A percentile compares a stretch with the other conserved stretches of the same genome.
These are phyloP conservation scores for Myotis davidii DNA, from an alignment of 2,113 vertebrate species.

Conservation along the genomic window DNA sequence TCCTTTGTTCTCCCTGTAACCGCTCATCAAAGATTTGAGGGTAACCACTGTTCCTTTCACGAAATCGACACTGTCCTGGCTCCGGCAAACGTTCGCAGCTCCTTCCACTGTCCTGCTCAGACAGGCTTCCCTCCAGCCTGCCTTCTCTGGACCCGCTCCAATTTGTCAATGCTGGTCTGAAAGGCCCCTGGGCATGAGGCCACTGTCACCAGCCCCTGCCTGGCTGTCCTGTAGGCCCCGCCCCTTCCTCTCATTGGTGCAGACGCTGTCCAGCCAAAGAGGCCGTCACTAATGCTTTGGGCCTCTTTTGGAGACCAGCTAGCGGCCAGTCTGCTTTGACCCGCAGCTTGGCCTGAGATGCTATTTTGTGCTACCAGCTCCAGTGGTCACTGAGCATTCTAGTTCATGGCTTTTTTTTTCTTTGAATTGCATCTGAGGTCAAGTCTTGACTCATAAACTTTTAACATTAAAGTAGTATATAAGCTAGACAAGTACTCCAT, in stretches of 20 bases:
- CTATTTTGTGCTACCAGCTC: not conserved
- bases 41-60: not conserved
- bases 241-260: not conserved
- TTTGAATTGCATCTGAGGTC: not conserved
- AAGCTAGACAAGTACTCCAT: not conserved
- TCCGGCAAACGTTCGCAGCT: not conserved
- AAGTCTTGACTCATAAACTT: constrained; percentile 10
- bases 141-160: not conserved
- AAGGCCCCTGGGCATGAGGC: not conserved
- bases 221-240: not conserved
- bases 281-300: not conserved
- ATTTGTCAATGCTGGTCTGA: not conserved
- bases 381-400: not conserved
- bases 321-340: not conserved
- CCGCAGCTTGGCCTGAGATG: not conserved
- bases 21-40: not conserved
- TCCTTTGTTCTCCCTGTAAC: not conserved
- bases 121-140: not conserved
- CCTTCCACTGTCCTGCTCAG: not conserved
- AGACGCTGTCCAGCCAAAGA: not conserved
- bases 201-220: not conserved
- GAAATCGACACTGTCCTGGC: not conserved
- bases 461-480: not conserved
- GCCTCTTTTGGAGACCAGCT: not conserved
- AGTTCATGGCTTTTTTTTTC: not conserved